These are phyloP conservation scores for Tetragonula clypearis DNA, from an alignment of 1,140 invertebrate genomes.

Conservation along the genomic window DNA sequence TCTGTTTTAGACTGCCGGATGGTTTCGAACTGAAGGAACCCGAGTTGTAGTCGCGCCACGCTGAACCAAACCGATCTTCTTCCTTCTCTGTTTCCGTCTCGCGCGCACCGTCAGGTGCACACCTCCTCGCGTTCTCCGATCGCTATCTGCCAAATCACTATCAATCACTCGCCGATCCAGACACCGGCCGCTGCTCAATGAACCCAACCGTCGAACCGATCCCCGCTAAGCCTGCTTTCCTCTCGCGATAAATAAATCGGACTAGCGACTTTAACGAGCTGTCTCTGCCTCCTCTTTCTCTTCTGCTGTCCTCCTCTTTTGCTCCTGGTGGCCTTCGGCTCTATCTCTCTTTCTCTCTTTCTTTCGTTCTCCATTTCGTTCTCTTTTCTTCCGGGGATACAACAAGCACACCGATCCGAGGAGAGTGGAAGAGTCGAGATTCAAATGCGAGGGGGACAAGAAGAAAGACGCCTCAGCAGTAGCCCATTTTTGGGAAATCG, in stretches of 20 bases:
- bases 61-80: not conserved
- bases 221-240: slow-evolving; percentile 57
- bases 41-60: not conserved
- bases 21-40: not conserved
- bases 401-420: not conserved
- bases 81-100: slow-evolving; percentile 7
- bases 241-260: slow-evolving; percentile 69
- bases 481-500: too few species aligned
- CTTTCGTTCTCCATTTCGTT: not conserved
- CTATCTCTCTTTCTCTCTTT: not conserved
- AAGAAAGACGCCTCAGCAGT: not conserved
- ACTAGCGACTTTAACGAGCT: slow-evolving; percentile 61
- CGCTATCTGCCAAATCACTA: slow-evolving; percentile 75
- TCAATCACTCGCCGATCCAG: slow-evolving; percentile 70
- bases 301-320: not conserved
- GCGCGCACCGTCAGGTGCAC: slow-evolving; percentile 59
- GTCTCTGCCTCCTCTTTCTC: not conserved
- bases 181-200: slow-evolving; percentile 65
- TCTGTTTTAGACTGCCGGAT: not conserved
- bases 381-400: not conserved
- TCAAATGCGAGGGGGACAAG: not conserved
- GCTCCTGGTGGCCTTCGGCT: too few species aligned
- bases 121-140: slow-evolving; percentile 62
- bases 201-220: slow-evolving; percentile 58
- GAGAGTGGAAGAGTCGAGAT: not conserved